These are phyloP conservation scores for Euwallacea fornicatus DNA, from an alignment of 1,140 invertebrate genomes.

Conservation along the genomic window DNA sequence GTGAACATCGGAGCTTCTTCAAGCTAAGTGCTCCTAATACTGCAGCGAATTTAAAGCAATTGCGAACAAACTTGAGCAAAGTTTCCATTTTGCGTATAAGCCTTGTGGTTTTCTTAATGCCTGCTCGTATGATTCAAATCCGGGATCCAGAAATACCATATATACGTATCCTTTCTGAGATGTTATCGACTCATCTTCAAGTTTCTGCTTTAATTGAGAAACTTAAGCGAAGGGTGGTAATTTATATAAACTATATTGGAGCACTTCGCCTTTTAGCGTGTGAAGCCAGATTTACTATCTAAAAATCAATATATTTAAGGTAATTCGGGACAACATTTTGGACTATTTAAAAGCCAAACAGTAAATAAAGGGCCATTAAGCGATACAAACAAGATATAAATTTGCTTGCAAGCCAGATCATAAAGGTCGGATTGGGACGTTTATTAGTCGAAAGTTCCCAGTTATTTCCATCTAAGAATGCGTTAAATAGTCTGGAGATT, in stretches of 20 bases:
- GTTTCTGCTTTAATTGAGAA: slow-evolving; percentile 30
- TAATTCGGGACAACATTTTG: background rate
- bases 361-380: slow-evolving; percentile 7
- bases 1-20: slow-evolving; percentile 23
- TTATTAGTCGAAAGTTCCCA: slow-evolving; percentile 15
- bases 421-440: slow-evolving; percentile 20
- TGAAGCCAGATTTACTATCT: slow-evolving; percentile 1
- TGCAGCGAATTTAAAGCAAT: slow-evolving; percentile 44
- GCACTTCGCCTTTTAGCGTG: background rate
- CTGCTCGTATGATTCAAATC: slow-evolving; percentile 29
- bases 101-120: slow-evolving; percentile 42
- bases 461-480: slow-evolving; percentile 18
- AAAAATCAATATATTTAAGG: too few relatives aligned
- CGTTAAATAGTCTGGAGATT: slow-evolving; percentile 19
- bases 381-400: slow-evolving; percentile 19
- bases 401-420: slow-evolving; percentile 12
- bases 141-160: slow-evolving; percentile 15
- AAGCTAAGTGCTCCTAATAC: slow-evolving; percentile 43
- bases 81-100: slow-evolving; percentile 40
- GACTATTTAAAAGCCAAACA: slow-evolving; percentile 19
- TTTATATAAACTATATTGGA: slow-evolving; percentile 13
- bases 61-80: slow-evolving; percentile 42
- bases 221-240: slow-evolving; percentile 16
- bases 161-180: slow-evolving; percentile 26
- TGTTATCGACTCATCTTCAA: slow-evolving; percentile 33